A percentile compares a stretch with the other conserved stretches of the same genome.
phyloP scores from a whole-genome alignment of 2,888 invertebrate species.

The Nebria salina region DNA sequence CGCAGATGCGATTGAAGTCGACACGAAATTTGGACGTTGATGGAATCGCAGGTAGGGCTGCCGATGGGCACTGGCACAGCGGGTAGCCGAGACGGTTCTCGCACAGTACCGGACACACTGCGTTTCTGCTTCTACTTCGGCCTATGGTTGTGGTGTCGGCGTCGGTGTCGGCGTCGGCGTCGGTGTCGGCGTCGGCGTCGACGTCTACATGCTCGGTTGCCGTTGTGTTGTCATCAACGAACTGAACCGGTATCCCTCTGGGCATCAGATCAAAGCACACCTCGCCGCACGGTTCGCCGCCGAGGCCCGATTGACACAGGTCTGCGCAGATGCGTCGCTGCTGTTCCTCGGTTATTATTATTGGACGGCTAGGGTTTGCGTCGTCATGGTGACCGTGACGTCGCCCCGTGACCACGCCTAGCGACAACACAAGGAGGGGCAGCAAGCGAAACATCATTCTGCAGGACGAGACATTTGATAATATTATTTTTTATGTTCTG shows the following conservation, averaged over 20 bases:
- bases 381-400: constrained; percentile 54
- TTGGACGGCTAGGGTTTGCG: constrained; percentile 55
- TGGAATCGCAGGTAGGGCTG: constrained; percentile 48
- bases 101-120: constrained; percentile 71
- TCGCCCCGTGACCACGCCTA: constrained; percentile 54
- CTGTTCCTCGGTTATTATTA: constrained; percentile 56
- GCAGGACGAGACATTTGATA: constrained; percentile 14
- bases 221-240: constrained; percentile 48
- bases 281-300: constrained; percentile 67
- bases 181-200: no score
- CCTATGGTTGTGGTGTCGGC: no score
- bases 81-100: constrained; percentile 68
- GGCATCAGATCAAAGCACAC: constrained; percentile 66
- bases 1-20: constrained; percentile 65
- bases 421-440: constrained; percentile 31
- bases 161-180: constrained; percentile 24
- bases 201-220: constrained; percentile 27
- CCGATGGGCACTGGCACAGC: constrained; percentile 64
- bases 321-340: constrained; percentile 61
- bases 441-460: constrained; percentile 28
- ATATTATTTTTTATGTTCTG: not conserved
- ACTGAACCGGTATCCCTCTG: constrained; percentile 60
- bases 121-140: constrained; percentile 58
- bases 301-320: constrained; percentile 63
- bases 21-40: constrained; percentile 38